These are phyloP conservation scores for Thaumetopoea pityocampa DNA, from an alignment of 1,140 invertebrate species.

Conservation along the genomic window DNA sequence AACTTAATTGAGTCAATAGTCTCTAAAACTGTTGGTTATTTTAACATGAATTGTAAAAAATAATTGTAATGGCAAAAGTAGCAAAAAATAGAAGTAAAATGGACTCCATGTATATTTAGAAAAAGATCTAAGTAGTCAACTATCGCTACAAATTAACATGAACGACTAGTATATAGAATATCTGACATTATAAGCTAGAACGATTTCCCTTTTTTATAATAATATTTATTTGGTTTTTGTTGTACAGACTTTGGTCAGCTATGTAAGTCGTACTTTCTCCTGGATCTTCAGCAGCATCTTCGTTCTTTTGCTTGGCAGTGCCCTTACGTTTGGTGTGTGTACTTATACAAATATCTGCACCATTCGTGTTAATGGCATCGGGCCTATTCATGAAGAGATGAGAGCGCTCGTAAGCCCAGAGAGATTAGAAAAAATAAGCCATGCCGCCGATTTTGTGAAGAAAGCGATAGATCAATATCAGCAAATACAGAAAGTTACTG, in stretches of 20 bases:
- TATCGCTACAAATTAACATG: too few relatives aligned
- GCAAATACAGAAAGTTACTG: constrained; percentile 65
- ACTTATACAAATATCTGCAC: constrained; percentile 81
- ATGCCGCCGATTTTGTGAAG: constrained; percentile 78
- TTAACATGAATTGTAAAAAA: too few relatives aligned
- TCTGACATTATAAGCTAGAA: too few relatives aligned
- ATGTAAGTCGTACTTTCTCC: constrained; percentile 45
- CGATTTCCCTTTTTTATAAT: too few relatives aligned
- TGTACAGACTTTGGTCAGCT: constrained; percentile 54
- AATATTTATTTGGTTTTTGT: constrained; percentile 5
- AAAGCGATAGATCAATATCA: constrained; percentile 81
- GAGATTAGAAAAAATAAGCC: constrained; percentile 73
- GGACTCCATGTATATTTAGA: too few relatives aligned
- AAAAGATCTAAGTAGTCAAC: too few relatives aligned
- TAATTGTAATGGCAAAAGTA: too few relatives aligned
- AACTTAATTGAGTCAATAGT: too few relatives aligned
- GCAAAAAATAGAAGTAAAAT: too few relatives aligned
- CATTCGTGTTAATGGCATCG: constrained; percentile 76
- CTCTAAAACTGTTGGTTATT: too few relatives aligned
- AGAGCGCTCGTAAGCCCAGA: constrained; percentile 72
- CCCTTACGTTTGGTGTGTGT: constrained; percentile 78
- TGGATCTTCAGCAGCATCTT: constrained; percentile 69
- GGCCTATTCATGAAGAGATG: constrained; percentile 67
- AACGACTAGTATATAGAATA: too few relatives aligned
- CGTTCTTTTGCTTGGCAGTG: constrained; percentile 75